Base-by-base conservation (phyloP, 2,113 vertebrate genomes). In the Dunckerocampus dactyliophorus region DNA sequence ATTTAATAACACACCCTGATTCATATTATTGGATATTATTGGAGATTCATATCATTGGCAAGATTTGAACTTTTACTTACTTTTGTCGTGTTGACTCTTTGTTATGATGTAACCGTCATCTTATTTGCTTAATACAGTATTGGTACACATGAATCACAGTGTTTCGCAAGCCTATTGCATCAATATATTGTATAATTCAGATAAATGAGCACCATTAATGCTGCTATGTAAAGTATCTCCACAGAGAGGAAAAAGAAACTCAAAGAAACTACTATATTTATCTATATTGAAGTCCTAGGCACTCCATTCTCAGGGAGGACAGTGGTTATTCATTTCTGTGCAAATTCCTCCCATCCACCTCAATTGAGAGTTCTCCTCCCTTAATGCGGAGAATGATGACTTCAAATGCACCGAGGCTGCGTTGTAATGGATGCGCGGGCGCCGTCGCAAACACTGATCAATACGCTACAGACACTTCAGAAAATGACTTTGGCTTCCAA, bases 281-380 rank as follows among this genome's bases (percentile, higher is more conserved):
- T 55, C 52, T 37, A 55, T 13, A 19, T 55, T 55, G 6, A 45
- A 48, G 76, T 59, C 70, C 51, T 53, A 63, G 79, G 63, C 68
- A 59, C 79, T 71, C 74, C 75, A 77, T 65, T 67, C 67, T 46
- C 53, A 3, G 28, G 42, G n/a, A 73, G 47, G 34, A 61, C 7
- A 6, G 45, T 13, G 15, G 19, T 63, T 70, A 53, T 70, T 34
- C 45, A 51, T 82, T 73, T 75, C 61, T 64, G 45, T 59, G 59
- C 49, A 65, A 71, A 69, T 79, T 67, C 45, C 62, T 82, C 81
- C 80, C 71, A 81, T 83, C 74, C 50, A 42, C 53, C 13, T 46
- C 58, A 81, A 84, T 88, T 75, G 53, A 83, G 81, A 56, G 24
- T 31, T 47, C 68, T 57, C 71, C 67, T 78, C 69, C 72, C 60